A percentile compares a stretch with the other conserved stretches of the same genome.
Evolutionary conservation across 2,113 vertebrate genomes (phyloP).

Genomic region (Lycocorax pyrrhopterus): DNA sequence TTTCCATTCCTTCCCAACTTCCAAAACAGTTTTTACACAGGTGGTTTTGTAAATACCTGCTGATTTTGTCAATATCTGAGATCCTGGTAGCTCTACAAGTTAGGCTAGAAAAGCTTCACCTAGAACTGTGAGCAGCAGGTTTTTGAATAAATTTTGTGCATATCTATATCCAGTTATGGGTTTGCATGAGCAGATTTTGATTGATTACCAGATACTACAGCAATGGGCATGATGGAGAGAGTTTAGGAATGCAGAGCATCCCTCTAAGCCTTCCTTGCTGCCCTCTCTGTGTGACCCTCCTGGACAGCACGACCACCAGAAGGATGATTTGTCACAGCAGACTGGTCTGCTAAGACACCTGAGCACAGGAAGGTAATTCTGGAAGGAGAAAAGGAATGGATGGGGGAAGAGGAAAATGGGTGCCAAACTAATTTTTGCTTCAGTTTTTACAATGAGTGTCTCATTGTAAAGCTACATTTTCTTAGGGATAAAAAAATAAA

Average conservation of each 20-base stretch:
- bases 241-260: not conserved
- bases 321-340: not conserved
- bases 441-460: constrained; percentile 17
- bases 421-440: constrained; percentile 11
- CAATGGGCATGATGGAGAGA: not conserved
- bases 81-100: not conserved
- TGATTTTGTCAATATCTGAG: not conserved
- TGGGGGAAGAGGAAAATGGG: not conserved
- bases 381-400: constrained; percentile 46
- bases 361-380: not conserved
- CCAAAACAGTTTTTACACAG: constrained; percentile 8
- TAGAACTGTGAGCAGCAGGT: not conserved
- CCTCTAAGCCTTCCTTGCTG: not conserved
- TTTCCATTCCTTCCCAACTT: constrained; percentile 54
- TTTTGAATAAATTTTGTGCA: not conserved
- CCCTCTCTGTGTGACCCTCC: not conserved
- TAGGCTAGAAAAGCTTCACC: not conserved
- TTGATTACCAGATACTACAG: not conserved
- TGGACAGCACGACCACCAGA: not conserved
- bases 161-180: not conserved
- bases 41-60: not conserved
- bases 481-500: not conserved
- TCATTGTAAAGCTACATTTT: not conserved
- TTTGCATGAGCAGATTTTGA: not conserved
- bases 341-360: not conserved